Evolutionary conservation across 2,113 vertebrate species (phyloP).

Genomic region (Panthera leo): DNA sequence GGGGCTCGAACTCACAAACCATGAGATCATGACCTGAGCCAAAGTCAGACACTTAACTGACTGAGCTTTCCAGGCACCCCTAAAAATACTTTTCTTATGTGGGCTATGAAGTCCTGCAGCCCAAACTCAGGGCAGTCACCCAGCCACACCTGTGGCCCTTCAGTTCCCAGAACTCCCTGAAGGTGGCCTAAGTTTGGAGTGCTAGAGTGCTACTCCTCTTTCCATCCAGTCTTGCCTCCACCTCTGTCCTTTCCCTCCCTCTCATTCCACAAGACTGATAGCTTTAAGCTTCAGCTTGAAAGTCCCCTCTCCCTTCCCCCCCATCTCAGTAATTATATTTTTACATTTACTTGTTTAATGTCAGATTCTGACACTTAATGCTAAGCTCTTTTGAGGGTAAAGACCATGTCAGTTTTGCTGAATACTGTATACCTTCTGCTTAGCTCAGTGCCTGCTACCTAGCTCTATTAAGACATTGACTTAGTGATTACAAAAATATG

Average conservation of each 20-base stretch:
- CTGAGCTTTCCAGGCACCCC: no score
- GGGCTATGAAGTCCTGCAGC: neutral
- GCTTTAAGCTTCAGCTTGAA: neutral
- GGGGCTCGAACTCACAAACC: no score
- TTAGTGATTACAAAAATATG: neutral
- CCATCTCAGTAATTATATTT: neutral
- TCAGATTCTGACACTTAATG: neutral
- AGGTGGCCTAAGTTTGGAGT: no score
- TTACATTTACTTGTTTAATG: neutral
- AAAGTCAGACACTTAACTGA: no score
- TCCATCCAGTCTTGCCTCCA: neutral
- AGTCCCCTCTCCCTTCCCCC: neutral
- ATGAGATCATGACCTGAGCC: no score
- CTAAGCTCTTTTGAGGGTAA: neutral
- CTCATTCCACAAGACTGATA: neutral
- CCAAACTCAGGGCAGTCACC: neutral
- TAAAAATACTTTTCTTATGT: neutral
- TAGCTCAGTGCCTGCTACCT: neutral
- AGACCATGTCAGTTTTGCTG: neutral
- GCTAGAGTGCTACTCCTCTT: neutral
- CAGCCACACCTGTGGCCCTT: neutral
- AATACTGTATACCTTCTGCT: neutral
- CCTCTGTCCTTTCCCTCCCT: neutral
- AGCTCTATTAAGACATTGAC: neutral
- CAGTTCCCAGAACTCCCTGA: neutral